Evolutionary conservation across 2,888 invertebrate species (phyloP).

Genomic region (Melanophora roralis): DNA sequence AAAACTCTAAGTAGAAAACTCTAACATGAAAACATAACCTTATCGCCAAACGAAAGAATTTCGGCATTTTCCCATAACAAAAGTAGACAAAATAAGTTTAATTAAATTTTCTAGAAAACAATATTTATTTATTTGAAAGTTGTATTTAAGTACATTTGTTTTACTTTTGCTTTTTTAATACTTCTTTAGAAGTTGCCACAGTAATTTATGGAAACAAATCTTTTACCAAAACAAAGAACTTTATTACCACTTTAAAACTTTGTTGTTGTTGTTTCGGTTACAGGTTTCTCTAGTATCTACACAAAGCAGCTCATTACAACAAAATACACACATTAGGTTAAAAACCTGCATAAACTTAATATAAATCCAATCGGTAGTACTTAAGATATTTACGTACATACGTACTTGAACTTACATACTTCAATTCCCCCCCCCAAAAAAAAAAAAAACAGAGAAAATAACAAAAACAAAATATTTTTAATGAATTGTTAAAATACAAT

Average conservation of each 20-base stretch:
- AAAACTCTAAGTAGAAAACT: neutral
- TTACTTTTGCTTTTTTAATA: neutral
- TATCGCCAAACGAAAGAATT: neutral
- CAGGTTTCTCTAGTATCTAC: neutral
- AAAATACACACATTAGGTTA: too few species aligned
- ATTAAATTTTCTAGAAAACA: neutral
- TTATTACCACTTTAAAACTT: neutral
- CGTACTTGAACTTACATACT: neutral
- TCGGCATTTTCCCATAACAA: neutral
- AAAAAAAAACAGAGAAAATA: constrained; percentile 8
- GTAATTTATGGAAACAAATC: constrained; percentile 18
- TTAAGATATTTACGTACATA: neutral
- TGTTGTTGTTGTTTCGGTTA: neutral
- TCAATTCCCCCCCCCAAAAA: neutral
- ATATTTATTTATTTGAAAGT: constrained; percentile 4
- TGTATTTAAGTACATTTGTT: neutral
- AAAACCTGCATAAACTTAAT: too few species aligned
- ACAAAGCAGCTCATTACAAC: constrained; percentile 21
- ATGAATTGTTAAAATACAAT: constrained; percentile 60
- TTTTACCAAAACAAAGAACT: neutral
- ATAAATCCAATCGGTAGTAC: constrained; percentile 34
- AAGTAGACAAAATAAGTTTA: neutral
- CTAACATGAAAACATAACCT: neutral
- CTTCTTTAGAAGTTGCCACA: constrained; percentile 35
- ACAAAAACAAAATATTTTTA: constrained; percentile 58